Conservation (phyloP, 2,888 invertebrate genomes). For the Apotomis capreana region DNA sequence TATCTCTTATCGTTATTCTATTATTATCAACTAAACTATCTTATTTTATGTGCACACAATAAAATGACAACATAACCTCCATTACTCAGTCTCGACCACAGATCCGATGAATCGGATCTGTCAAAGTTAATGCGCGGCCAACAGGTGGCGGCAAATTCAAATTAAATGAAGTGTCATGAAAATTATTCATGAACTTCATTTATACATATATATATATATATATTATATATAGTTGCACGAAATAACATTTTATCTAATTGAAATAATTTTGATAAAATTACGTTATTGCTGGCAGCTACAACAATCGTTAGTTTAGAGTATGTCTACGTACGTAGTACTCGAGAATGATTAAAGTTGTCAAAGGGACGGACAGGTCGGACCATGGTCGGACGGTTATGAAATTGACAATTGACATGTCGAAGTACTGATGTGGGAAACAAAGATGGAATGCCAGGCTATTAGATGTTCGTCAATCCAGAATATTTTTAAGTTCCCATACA, state of each 20-base stretch:
- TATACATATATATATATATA: not conserved
- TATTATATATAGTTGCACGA: too few species aligned
- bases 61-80: too few species aligned
- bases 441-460: constrained; percentile 2
- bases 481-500: not conserved
- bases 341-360: constrained; percentile 29
- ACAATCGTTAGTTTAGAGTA: constrained; percentile 10
- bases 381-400: constrained; percentile 14
- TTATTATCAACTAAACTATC: too few species aligned
- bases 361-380: not conserved
- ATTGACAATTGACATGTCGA: constrained; percentile 14
- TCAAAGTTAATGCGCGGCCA: too few species aligned
- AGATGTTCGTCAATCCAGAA: constrained; percentile 8
- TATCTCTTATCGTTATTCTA: too few species aligned
- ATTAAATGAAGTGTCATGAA: too few species aligned
- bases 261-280: constrained; percentile 23
- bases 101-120: too few species aligned
- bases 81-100: too few species aligned
- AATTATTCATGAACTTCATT: too few species aligned
- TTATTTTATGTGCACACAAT: too few species aligned
- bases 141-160: too few species aligned
- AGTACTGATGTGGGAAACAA: constrained; percentile 17
- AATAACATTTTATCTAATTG: constrained; percentile 15
- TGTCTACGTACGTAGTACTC: constrained; percentile 25
- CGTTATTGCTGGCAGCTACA: constrained; percentile 7